Evolutionary conservation across 2,797 vertebrate species (phyloP), one percentile per base, ranked within the genome.

Genomic region (Cheirogaleus major): DNA sequence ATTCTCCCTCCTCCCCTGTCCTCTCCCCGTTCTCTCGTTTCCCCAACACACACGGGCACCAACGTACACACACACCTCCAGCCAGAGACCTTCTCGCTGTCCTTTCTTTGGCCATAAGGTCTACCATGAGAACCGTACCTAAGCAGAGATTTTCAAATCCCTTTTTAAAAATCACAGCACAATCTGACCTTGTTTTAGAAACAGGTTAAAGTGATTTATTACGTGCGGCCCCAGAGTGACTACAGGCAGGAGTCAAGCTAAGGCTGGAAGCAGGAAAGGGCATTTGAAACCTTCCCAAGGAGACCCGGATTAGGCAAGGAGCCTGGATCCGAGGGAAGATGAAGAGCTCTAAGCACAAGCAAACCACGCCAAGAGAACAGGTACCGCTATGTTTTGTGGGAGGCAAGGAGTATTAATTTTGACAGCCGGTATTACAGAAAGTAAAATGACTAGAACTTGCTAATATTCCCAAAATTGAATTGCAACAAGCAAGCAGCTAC

Each of bases 151-250:
- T 88, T 88, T 91, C 27, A 61, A 91, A 90, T 80, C 43, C 52
- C 52, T 87, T 65, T 97, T 97, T 86, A 97, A 97, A 98, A 98
- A 95, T 98, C 87, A 79, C 97, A 85, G 5, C 92, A 98, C 97
- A 98, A 98, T 97, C 97, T 97, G 96, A 98, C 90, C 32, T 78
- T 98, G 98, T 98, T 98, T 89, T 92, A 93, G 96, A 93, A 98
- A 97, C 96, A 96, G 96, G 97, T 91, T 98, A 97, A 98, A 88
- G 86, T 93, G 94, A 98, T 98, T 98, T 98, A 96, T 98, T 97
- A 98, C 80, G 95, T 97, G 97, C 55, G 48, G 92, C 96, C 96
- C 96, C 85, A 22, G 87, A 85, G 91, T 83, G 97, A 91, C 95
- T 94, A 96, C 91, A 98, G 81, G 86, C 82, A 61, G 97, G 95